Percentiles rank a stretch among this genome's conserved stretches.
Evolutionary conservation across 2,888 invertebrate genomes (phyloP).

Genomic region (Caenorhabditis sp.): DNA sequence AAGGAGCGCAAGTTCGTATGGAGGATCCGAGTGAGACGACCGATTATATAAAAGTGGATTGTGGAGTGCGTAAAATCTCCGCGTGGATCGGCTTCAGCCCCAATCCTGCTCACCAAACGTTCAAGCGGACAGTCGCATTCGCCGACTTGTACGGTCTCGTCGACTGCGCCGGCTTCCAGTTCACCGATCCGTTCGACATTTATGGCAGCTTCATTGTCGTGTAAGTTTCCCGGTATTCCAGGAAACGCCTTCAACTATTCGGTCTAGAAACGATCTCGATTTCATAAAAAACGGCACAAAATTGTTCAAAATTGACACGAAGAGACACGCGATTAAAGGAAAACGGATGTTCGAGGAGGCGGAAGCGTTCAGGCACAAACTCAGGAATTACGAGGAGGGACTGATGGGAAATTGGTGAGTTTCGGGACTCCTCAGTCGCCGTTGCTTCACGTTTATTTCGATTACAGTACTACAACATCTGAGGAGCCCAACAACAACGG

Average conservation of each 20-base stretch:
- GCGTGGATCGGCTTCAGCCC: conserved; percentile 29
- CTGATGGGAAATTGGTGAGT: too few species aligned
- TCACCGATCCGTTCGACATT: background rate
- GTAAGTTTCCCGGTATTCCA: background rate
- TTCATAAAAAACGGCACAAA: background rate
- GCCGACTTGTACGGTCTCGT: conserved; percentile 26
- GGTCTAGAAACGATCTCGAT: background rate
- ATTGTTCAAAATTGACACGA: background rate
- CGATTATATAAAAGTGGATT: too few species aligned
- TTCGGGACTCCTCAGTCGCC: too few species aligned
- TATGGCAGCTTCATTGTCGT: background rate
- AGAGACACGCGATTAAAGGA: background rate
- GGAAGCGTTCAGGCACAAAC: too few species aligned
- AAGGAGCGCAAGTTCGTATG: too few species aligned
- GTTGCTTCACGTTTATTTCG: too few species aligned
- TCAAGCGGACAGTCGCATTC: conserved; percentile 1
- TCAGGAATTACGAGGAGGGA: too few species aligned
- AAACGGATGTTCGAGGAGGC: background rate
- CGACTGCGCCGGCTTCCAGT: conserved; percentile 1
- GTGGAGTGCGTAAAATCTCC: too few species aligned
- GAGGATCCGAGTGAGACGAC: too few species aligned
- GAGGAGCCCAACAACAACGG: too few species aligned
- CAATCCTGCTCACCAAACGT: conserved; percentile 7
- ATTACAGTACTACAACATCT: too few species aligned
- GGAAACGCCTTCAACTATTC: background rate